Evolutionary conservation across 2,113 vertebrate genomes (phyloP).

Genomic region (Colius striatus): DNA sequence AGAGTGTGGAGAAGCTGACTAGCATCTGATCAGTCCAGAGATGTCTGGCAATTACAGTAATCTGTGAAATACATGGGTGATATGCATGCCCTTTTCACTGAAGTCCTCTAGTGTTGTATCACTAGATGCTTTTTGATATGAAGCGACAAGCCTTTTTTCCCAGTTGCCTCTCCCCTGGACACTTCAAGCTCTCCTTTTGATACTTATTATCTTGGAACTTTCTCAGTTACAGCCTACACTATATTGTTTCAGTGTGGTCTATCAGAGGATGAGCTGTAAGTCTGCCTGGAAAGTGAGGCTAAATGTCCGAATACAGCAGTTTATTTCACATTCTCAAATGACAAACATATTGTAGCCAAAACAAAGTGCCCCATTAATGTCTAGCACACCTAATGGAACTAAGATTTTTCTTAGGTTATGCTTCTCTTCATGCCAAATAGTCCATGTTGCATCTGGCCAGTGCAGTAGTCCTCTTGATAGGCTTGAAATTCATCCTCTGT

Average conservation of each 20-base stretch:
- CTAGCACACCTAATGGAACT: not conserved
- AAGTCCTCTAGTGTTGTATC: accelerated
- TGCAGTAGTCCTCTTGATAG: not conserved
- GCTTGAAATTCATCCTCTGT: not conserved
- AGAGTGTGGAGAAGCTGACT: not conserved
- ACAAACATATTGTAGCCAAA: not conserved
- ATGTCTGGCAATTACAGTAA: not conserved
- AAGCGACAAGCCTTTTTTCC: not conserved
- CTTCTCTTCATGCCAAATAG: not conserved
- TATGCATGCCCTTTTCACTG: not conserved
- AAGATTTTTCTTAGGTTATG: not conserved
- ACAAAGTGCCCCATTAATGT: not conserved
- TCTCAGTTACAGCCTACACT: not conserved
- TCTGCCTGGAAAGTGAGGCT: not conserved
- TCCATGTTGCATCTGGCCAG: accelerated
- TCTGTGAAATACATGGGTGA: not conserved
- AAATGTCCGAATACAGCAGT: not conserved
- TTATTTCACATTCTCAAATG: not conserved
- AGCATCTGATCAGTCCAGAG: not conserved
- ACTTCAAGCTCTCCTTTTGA: not conserved
- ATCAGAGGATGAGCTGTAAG: not conserved
- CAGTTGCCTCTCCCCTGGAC: not conserved
- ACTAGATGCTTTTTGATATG: not conserved
- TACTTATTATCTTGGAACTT: not conserved
- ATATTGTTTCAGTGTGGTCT: not conserved